Conservation (phyloP, 2,888 invertebrate genomes). For the Apamea crenata region DNA sequence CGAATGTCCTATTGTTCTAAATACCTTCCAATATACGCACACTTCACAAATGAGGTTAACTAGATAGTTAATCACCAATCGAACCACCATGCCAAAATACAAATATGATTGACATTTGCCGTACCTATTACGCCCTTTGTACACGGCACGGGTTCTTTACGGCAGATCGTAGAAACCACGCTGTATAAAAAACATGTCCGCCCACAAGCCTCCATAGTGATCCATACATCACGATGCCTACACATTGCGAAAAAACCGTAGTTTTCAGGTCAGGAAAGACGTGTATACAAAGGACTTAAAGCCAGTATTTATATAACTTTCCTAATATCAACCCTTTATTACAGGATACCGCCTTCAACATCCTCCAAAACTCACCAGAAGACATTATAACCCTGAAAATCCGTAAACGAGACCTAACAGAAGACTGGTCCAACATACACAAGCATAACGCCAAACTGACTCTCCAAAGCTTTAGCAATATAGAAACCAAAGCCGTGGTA, state of each 20-base stretch:
- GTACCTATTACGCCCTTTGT: neutral
- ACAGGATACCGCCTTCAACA: slow-evolving; percentile 91
- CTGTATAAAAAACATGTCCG: no score
- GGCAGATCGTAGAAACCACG: no score
- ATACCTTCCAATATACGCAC: slow-evolving; percentile 7
- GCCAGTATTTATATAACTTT: neutral
- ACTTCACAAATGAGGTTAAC: slow-evolving; percentile 30
- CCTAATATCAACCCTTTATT: slow-evolving; percentile 40
- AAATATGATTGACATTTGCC: neutral
- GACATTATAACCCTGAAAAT: slow-evolving; percentile 90
- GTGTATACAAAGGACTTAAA: neutral
- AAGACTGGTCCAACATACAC: slow-evolving; percentile 86
- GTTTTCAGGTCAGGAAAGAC: neutral
- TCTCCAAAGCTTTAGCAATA: slow-evolving; percentile 86
- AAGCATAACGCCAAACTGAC: slow-evolving; percentile 84
- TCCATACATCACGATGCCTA: neutral
- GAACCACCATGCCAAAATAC: neutral
- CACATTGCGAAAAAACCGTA: neutral
- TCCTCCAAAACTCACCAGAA: slow-evolving; percentile 91
- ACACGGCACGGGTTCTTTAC: neutral
- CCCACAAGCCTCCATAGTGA: neutral
- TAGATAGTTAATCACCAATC: slow-evolving; percentile 8
- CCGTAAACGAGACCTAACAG: slow-evolving; percentile 85
- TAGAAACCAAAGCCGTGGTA: slow-evolving; percentile 86
- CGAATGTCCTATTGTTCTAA: slow-evolving; percentile 27